These are phyloP conservation scores for Goniozus legneri DNA, from an alignment of 1,140 invertebrate species.

Conservation along the genomic window DNA sequence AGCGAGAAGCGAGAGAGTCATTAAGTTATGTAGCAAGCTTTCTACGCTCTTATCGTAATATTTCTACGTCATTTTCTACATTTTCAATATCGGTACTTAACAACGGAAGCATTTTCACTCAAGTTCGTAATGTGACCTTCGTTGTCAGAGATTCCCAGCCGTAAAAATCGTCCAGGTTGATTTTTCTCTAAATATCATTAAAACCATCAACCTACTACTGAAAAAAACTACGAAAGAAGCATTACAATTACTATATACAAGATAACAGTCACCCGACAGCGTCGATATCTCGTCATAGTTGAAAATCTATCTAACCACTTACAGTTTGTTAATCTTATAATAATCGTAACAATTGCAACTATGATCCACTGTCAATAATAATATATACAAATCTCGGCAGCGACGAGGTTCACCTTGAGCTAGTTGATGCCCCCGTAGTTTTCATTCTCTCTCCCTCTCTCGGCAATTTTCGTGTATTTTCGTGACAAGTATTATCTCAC, in stretches of 20 bases:
- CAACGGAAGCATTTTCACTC: too few species aligned
- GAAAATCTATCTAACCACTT: too few species aligned
- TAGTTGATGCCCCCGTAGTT: neutral
- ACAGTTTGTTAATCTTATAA: too few species aligned
- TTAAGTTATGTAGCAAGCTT: slow-evolving; percentile 19
- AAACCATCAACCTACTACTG: neutral
- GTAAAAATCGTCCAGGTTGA: neutral
- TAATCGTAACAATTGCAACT: neutral
- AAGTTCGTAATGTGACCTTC: too few species aligned
- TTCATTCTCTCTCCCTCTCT: slow-evolving; percentile 6
- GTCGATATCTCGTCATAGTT: too few species aligned
- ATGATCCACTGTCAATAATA: neutral
- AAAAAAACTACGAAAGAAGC: neutral
- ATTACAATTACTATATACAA: neutral
- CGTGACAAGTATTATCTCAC: slow-evolving; percentile 54
- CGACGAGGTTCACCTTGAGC: neutral
- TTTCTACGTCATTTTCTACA: neutral
- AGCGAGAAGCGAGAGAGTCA: slow-evolving; percentile 25
- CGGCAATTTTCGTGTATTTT: slow-evolving; percentile 23
- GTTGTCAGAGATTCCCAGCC: too few species aligned
- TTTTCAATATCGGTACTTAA: neutral
- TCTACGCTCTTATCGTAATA: neutral
- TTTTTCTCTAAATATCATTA: neutral
- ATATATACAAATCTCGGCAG: neutral
- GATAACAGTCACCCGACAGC: neutral